Percentiles rank a stretch among this genome's conserved stretches.
These are phyloP conservation scores for Notocelia uddmanniana DNA, from an alignment of 2,888 invertebrate species.

Conservation along the genomic window DNA sequence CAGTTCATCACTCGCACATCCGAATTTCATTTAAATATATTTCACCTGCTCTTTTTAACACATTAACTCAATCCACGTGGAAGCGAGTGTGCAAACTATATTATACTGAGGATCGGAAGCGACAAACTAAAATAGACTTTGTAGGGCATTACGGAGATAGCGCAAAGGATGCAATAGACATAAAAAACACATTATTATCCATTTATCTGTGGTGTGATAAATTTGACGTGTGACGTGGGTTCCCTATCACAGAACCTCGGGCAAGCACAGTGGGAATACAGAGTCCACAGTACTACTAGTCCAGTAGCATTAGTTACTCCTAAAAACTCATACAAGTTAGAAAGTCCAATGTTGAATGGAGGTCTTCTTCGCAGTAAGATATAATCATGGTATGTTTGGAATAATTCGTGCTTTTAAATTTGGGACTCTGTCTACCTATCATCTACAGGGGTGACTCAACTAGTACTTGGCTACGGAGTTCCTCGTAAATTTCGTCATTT, in stretches of 20 bases:
- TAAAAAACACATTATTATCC: slow-evolving; percentile 42
- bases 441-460: no score
- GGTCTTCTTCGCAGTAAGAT: no score
- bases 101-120: background rate
- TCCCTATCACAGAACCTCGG: slow-evolving; percentile 24
- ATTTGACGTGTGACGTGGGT: slow-evolving; percentile 42
- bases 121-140: background rate
- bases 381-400: no score
- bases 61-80: background rate
- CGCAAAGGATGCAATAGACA: slow-evolving; percentile 35
- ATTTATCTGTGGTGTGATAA: slow-evolving; percentile 43
- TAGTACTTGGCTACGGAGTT: no score
- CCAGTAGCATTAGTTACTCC: background rate
- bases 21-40: background rate
- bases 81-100: background rate
- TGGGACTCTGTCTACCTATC: no score
- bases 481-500: no score
- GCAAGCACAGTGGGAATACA: slow-evolving; percentile 2
- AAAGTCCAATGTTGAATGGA: background rate
- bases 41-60: background rate
- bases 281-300: background rate
- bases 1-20: background rate
- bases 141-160: slow-evolving; percentile 22
- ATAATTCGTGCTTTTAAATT: no score
- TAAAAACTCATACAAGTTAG: background rate